These are phyloP conservation scores for Hydrolagus colliei DNA, from an alignment of 2,797 vertebrate genomes.

Conservation along the genomic window DNA sequence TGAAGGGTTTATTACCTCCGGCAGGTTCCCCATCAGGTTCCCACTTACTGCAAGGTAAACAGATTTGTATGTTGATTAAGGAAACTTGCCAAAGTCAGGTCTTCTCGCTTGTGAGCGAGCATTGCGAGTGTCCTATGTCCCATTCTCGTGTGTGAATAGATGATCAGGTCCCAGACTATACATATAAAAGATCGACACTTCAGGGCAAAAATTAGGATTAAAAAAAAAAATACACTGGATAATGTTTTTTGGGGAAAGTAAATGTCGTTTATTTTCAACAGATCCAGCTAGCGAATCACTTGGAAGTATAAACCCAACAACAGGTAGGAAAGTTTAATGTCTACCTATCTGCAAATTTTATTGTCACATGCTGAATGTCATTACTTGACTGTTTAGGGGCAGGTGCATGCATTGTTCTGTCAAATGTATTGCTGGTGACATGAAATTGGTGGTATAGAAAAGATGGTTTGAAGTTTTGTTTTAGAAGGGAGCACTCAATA, in stretches of 20 bases:
- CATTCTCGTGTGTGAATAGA: no score
- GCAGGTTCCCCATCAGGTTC: no score
- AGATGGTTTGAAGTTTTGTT: background rate
- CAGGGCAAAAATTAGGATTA: background rate
- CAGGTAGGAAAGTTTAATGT: conserved; percentile 26
- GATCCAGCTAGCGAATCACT: conserved; percentile 25
- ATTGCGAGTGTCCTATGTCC: no score
- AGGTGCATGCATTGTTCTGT: no score
- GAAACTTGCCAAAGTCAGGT: no score
- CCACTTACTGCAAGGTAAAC: no score
- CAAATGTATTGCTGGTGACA: no score
- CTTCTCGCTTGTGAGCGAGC: no score
- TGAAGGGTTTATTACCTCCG: no score
- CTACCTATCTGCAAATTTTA: background rate
- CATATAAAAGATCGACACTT: background rate
- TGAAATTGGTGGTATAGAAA: no score
- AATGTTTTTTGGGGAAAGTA: background rate
- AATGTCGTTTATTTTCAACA: conserved; percentile 23
- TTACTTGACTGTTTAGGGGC: background rate
- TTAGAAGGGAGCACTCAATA: background rate
- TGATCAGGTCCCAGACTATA: background rate
- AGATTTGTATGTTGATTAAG: no score
- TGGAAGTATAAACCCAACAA: conserved; percentile 18
- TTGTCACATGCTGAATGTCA: no score
- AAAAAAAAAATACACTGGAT: background rate